These are phyloP conservation scores for Cromileptes altivelis DNA, from an alignment of 2,113 vertebrate species.

Conservation along the genomic window DNA sequence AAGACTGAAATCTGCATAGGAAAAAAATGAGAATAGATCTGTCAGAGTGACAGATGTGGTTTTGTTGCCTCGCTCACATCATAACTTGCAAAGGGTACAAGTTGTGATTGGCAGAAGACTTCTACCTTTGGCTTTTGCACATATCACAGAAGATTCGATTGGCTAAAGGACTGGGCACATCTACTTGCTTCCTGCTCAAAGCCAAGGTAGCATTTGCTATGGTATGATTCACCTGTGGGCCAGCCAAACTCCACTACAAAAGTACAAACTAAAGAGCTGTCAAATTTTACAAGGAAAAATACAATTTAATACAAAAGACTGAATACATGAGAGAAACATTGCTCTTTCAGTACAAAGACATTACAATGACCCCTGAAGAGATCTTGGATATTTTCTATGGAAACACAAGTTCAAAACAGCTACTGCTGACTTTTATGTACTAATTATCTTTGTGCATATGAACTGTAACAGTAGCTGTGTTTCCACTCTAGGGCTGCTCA, in stretches of 20 bases:
- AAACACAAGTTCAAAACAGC: background rate
- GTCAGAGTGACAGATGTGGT: slow-evolving; percentile 15
- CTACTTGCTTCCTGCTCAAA: background rate
- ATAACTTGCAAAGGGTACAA: background rate
- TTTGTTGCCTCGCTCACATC: background rate
- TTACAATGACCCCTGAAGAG: background rate
- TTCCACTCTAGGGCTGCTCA: no score
- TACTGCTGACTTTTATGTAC: background rate
- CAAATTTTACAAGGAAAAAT: slow-evolving; percentile 18
- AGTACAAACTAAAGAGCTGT: slow-evolving; percentile 13
- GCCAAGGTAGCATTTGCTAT: slow-evolving; percentile 24
- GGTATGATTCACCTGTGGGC: slow-evolving; percentile 12
- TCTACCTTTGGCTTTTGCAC: slow-evolving; percentile 4
- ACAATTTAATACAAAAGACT: slow-evolving; percentile 18
- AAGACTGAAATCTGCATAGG: background rate
- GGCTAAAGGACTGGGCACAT: background rate
- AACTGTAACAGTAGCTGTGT: background rate
- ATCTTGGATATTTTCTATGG: background rate
- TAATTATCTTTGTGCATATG: background rate
- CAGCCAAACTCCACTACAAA: slow-evolving; percentile 22
- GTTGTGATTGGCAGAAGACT: slow-evolving; percentile 21
- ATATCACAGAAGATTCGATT: background rate
- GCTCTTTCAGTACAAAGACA: slow-evolving; percentile 5
- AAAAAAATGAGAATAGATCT: slow-evolving; percentile 15
- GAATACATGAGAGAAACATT: background rate